Percentiles rank a stretch among this genome's conserved stretches.
These are phyloP conservation scores for Casuarius casuarius DNA, from an alignment of 2,113 vertebrate species.

Conservation along the genomic window DNA sequence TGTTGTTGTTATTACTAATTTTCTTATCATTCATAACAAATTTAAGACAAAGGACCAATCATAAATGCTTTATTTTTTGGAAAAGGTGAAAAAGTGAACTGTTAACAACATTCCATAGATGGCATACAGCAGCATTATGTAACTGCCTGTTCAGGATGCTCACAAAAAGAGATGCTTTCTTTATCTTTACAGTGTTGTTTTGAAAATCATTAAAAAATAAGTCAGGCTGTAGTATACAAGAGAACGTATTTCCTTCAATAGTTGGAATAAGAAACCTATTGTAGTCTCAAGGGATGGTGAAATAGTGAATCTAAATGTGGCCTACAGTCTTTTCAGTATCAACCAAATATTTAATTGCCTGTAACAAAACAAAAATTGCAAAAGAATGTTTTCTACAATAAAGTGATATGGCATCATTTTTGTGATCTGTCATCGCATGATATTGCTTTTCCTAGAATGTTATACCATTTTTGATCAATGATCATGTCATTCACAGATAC, in stretches of 20 bases:
- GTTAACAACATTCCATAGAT: no score
- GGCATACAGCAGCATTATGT: background rate
- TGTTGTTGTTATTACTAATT: background rate
- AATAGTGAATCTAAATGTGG: background rate
- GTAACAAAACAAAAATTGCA: background rate
- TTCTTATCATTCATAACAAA: no score
- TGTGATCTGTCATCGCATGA: background rate
- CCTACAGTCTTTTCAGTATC: background rate
- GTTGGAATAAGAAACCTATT: background rate
- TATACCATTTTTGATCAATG: background rate
- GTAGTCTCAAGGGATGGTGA: background rate
- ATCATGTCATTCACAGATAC: constrained; percentile 75
- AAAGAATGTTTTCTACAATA: background rate
- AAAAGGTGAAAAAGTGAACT: no score
- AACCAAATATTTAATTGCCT: background rate
- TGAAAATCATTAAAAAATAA: background rate
- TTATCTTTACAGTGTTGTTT: background rate
- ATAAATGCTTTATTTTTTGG: no score
- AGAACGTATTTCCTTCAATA: background rate
- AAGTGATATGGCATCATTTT: background rate
- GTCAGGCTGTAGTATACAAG: background rate
- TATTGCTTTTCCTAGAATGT: background rate
- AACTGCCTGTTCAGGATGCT: background rate
- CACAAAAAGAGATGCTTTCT: background rate
- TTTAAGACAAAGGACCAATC: no score